Evolutionary conservation across 2,888 invertebrate genomes (phyloP), one percentile per base, ranked within the genome.

Genomic region (Polia nebulosa): DNA sequence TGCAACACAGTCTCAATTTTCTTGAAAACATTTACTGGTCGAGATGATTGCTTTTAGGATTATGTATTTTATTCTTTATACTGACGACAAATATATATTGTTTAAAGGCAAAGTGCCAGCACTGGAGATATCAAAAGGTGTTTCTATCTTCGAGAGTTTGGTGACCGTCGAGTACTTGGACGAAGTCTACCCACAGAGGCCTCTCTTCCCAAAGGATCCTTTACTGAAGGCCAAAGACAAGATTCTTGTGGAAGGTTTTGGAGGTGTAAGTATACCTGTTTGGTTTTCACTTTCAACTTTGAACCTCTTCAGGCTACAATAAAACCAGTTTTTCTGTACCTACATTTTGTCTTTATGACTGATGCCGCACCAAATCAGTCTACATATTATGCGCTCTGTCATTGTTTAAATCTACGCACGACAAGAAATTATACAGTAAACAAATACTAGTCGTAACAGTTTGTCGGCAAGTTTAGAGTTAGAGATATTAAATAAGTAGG

Each of bases 141-240:
- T 96, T 34, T 94, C 96, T 6, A 91, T 99, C 11, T 97, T 96
- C 83, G 98, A 98, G 89, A 98, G 98, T 80, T 93, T 98, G 71
- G 96, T 98, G 44, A 97, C 98, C 41, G 96, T 97, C 27, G 98
- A 98, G 85, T 98, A 98, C 87, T 89, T 98, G 60, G 98, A 98
- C 84, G 98, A 98, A 62, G 96, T 96, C 44, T 98, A 97, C 90
- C 96, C 97, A 0, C 94, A 97, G 70, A 90, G 94, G 13, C 97
- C 96, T 13, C 92, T 98, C 15, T 95, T 97, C 68, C 96, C 98
- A 0, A 96, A 96, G 55, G 97, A 97, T 86, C 97, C 97, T 59
- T 70, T 97, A 78, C 95, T 95, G 74, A 97, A 97, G 89, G 97
- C 98, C 3, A 96, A 97, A 78, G 98, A 98, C 84, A 97, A 97